Percentiles rank a stretch among this genome's conserved stretches.
These are phyloP conservation scores for Notolepis coatsorum DNA, from an alignment of 2,797 vertebrate genomes.

Conservation along the genomic window DNA sequence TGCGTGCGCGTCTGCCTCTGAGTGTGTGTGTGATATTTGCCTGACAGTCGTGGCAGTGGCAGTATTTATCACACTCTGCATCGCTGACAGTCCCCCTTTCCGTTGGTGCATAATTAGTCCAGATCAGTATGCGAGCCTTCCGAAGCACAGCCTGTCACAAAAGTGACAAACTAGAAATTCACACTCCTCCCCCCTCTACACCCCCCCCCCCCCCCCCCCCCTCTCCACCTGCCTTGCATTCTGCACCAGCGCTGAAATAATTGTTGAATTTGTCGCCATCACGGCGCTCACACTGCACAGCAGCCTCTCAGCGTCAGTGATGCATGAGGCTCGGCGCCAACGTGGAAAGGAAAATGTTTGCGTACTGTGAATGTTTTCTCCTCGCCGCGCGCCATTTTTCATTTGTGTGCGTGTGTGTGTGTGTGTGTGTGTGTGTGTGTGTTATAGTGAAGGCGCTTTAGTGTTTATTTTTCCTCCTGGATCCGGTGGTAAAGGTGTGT, in stretches of 20 bases:
- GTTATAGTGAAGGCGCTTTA: conserved; percentile 44
- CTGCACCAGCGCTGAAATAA: conserved; percentile 81
- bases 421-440: not conserved
- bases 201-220: conserved; percentile 15
- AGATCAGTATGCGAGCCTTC: conserved; percentile 86
- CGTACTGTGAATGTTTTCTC: conserved; percentile 58
- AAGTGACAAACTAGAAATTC: conserved; percentile 87
- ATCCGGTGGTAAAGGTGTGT: conserved; percentile 32
- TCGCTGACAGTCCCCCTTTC: conserved; percentile 84
- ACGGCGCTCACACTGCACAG: conserved; percentile 70
- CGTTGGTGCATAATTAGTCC: conserved; percentile 86
- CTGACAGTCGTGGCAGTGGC: conserved; percentile 82
- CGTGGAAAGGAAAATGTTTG: conserved; percentile 54
- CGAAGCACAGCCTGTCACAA: conserved; percentile 83
- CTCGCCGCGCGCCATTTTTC: conserved; percentile 48
- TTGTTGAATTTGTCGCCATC: conserved; percentile 84
- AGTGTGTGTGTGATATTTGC: conserved; percentile 73
- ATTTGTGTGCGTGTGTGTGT: conserved; percentile 23
- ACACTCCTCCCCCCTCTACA: conserved; percentile 77
- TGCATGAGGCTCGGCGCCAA: conserved; percentile 65
- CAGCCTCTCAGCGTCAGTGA: conserved; percentile 55
- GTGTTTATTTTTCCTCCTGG: conserved; percentile 15
- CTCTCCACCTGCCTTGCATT: conserved; percentile 73
- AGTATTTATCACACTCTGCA: conserved; percentile 84
- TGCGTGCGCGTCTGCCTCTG: conserved; percentile 29